Evolutionary conservation across 2,113 vertebrate genomes (phyloP).

Genomic region (Etheostoma cragini): DNA sequence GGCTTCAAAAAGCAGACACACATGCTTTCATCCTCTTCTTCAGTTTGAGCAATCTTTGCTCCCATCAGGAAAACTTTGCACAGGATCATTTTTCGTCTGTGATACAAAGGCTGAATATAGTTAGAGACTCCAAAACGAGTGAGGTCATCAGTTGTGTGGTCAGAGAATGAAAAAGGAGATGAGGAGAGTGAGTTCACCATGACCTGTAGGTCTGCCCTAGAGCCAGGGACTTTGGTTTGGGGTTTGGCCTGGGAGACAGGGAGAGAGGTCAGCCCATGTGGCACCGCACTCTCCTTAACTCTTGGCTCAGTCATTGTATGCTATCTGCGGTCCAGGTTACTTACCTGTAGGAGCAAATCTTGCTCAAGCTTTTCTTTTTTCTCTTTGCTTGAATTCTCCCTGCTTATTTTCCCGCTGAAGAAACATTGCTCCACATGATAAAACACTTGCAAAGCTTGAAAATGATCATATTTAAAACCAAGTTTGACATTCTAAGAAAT

Average conservation of each 20-base stretch:
- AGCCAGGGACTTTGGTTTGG: slow-evolving; percentile 38
- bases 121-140: slow-evolving; percentile 31
- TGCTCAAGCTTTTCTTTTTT: slow-evolving; percentile 4
- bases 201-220: slow-evolving; percentile 55
- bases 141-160: slow-evolving; percentile 59
- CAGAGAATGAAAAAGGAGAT: slow-evolving; percentile 44
- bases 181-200: slow-evolving; percentile 62
- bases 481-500: not conserved
- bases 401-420: slow-evolving; percentile 1
- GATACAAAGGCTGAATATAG: slow-evolving; percentile 48
- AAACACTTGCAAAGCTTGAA: not conserved
- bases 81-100: slow-evolving; percentile 45
- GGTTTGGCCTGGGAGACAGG: slow-evolving; percentile 36
- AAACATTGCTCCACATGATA: not conserved
- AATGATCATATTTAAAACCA: not conserved
- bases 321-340: slow-evolving; percentile 12
- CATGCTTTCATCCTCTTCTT: not conserved
- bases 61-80: slow-evolving; percentile 33
- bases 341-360: slow-evolving; percentile 5
- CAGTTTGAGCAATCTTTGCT: slow-evolving; percentile 25
- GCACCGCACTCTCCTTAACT: slow-evolving; percentile 7
- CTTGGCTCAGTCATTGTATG: slow-evolving; percentile 23
- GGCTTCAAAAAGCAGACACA: slow-evolving; percentile 33
- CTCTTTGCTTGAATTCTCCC: not conserved
- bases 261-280: slow-evolving; percentile 48